Percentiles rank a stretch among this genome's conserved stretches.
These are phyloP conservation scores for Solea senegalensis DNA, from an alignment of 2,113 vertebrate genomes.

Conservation along the genomic window DNA sequence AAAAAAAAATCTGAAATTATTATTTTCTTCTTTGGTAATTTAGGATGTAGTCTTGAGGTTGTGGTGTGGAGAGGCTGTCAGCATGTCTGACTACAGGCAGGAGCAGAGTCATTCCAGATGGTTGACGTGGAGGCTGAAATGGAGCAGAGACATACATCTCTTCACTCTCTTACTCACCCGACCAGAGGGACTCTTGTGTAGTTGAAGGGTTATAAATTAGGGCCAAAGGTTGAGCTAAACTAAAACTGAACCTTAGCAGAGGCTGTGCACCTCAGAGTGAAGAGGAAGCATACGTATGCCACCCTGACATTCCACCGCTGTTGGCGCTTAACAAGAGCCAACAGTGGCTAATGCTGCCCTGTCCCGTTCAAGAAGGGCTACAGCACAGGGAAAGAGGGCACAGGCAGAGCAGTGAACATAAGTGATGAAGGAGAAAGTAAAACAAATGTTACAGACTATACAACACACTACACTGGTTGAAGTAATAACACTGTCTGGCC, in stretches of 20 bases:
- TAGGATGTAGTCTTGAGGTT: slow-evolving; percentile 3
- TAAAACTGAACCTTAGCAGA: slow-evolving; percentile 49
- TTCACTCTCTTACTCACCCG: slow-evolving; percentile 34
- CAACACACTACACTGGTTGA: not conserved
- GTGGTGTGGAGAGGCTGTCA: slow-evolving; percentile 17
- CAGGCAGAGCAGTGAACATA: slow-evolving; percentile 16
- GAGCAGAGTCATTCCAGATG: slow-evolving; percentile 50
- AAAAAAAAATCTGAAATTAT: not conserved
- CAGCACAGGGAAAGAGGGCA: slow-evolving; percentile 4
- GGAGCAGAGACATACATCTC: slow-evolving; percentile 44
- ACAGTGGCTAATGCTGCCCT: slow-evolving; percentile 33
- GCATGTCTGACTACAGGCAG: slow-evolving; percentile 32
- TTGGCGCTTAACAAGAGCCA: slow-evolving; percentile 35
- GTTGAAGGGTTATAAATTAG: slow-evolving; percentile 54
- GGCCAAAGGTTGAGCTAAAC: slow-evolving; percentile 53
- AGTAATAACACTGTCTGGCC: not conserved
- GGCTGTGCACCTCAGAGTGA: slow-evolving; percentile 1
- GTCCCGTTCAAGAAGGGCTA: slow-evolving; percentile 11
- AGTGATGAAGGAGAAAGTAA: slow-evolving; percentile 1
- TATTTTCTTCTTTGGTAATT: not conserved
- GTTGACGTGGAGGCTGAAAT: slow-evolving; percentile 48
- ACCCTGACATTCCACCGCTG: slow-evolving; percentile 31
- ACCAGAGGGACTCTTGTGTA: slow-evolving; percentile 27
- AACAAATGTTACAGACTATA: not conserved
- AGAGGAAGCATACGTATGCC: slow-evolving; percentile 18